Conservation (phyloP, 1,140 invertebrate genomes). For the Himalopsyche phryganea region DNA sequence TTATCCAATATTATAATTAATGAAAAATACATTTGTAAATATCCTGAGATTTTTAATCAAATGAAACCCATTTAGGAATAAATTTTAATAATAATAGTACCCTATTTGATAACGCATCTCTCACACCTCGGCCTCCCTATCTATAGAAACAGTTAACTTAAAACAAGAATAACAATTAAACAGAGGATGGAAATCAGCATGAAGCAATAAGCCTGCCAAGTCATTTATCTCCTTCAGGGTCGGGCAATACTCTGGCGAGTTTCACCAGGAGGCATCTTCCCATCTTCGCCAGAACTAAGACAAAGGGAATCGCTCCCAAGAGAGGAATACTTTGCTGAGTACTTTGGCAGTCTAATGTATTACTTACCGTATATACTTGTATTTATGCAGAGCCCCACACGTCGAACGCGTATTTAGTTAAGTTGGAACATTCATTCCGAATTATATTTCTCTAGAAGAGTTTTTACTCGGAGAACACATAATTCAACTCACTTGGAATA, state of each 20-base stretch:
- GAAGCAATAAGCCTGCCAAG: slow-evolving; percentile 32
- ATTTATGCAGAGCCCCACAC: slow-evolving; percentile 24
- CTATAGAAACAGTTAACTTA: slow-evolving; percentile 26
- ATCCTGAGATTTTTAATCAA: too few species aligned
- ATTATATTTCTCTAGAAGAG: not conserved
- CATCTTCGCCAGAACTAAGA: slow-evolving; percentile 15
- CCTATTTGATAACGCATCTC: too few species aligned
- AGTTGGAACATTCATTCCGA: slow-evolving; percentile 19
- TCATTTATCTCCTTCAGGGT: slow-evolving; percentile 33
- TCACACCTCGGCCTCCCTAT: not conserved
- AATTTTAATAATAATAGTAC: too few species aligned
- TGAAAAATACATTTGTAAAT: too few species aligned
- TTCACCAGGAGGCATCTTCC: not conserved
- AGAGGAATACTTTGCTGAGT: slow-evolving; percentile 33
- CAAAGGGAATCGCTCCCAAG: slow-evolving; percentile 33
- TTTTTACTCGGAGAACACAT: too few species aligned
- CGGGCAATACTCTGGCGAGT: slow-evolving; percentile 11
- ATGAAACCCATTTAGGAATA: too few species aligned
- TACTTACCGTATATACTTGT: slow-evolving; percentile 22
- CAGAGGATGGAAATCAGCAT: slow-evolving; percentile 33
- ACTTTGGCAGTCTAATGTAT: slow-evolving; percentile 35
- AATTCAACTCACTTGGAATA: too few species aligned
- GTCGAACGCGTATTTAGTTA: slow-evolving; percentile 5
- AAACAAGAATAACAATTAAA: slow-evolving; percentile 35
- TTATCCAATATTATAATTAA: too few species aligned